phyloP scores from a whole-genome alignment of 2,113 vertebrate genomes.

The Syngnathoides biaculeatus region DNA sequence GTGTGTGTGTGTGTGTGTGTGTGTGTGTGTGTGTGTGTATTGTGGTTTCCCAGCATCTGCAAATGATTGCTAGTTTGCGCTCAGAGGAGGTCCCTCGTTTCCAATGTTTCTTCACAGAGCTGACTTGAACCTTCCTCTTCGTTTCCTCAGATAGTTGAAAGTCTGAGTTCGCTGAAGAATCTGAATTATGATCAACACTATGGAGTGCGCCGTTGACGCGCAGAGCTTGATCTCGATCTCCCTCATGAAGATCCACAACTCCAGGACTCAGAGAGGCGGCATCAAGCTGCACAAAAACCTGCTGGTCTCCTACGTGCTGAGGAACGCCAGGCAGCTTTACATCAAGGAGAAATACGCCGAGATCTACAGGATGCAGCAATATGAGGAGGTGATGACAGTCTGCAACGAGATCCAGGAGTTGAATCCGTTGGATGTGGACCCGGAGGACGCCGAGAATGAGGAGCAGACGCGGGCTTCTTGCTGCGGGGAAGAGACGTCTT shows the following conservation, averaged over 20 bases:
- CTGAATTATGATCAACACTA: slow-evolving; percentile 66
- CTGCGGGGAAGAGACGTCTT: slow-evolving; percentile 61
- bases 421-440: slow-evolving; percentile 78
- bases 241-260: slow-evolving; percentile 94
- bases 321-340: slow-evolving; percentile 94
- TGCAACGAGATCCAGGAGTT: slow-evolving; percentile 81
- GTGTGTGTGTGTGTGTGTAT: slow-evolving; percentile 77
- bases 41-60: slow-evolving; percentile 60
- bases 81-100: slow-evolving; percentile 30
- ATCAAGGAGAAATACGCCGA: slow-evolving; percentile 93
- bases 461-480: slow-evolving; percentile 65
- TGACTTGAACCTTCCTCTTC: slow-evolving; percentile 57
- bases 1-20: no score
- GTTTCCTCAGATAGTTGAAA: slow-evolving; percentile 43
- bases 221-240: slow-evolving; percentile 92
- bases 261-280: slow-evolving; percentile 89
- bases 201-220: slow-evolving; percentile 90
- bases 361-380: slow-evolving; percentile 89
- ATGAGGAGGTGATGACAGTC: slow-evolving; percentile 80
- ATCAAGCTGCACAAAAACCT: slow-evolving; percentile 98
- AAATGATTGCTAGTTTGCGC: slow-evolving; percentile 73
- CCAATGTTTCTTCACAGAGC: slow-evolving; percentile 67
- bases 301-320: slow-evolving; percentile 92
- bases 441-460: slow-evolving; percentile 74
- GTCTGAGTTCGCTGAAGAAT: slow-evolving; percentile 29